phyloP scores from a whole-genome alignment of 2,888 invertebrate species.

The Periphyllus acericola region DNA sequence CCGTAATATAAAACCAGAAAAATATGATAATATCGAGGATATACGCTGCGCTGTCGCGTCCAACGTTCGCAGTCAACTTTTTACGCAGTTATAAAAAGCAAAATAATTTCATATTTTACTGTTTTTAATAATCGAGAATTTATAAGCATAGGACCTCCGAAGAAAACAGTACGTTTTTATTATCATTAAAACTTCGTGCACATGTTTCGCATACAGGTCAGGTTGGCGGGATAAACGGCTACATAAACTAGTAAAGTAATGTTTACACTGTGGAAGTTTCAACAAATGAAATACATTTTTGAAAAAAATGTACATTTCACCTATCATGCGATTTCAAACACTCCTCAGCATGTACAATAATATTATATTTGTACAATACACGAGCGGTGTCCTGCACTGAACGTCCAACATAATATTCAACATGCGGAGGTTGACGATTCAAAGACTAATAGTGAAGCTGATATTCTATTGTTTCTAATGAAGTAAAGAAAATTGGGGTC shows the following conservation, averaged over 20 bases:
- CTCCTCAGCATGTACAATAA: background rate
- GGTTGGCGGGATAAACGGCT: background rate
- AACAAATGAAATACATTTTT: no score
- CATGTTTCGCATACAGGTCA: background rate
- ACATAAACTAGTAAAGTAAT: background rate
- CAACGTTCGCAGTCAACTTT: constrained; percentile 7
- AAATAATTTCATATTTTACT: background rate
- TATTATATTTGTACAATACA: background rate
- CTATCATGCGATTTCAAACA: background rate
- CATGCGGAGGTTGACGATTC: background rate
- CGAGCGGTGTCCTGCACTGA: background rate
- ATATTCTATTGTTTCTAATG: constrained; percentile 34
- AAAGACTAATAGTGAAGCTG: constrained; percentile 7
- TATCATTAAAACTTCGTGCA: no score
- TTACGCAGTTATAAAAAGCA: background rate
- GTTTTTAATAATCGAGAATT: background rate
- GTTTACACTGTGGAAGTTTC: no score
- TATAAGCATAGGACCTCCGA: background rate
- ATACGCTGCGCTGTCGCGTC: background rate
- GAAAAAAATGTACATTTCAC: background rate
- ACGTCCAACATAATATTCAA: background rate
- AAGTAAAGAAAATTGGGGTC: constrained; percentile 34
- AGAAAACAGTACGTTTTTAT: no score
- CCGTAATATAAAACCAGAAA: constrained; percentile 13
- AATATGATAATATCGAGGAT: constrained; percentile 31